These are phyloP conservation scores for Ispidina picta DNA, from an alignment of 2,797 vertebrate genomes.

Conservation along the genomic window DNA sequence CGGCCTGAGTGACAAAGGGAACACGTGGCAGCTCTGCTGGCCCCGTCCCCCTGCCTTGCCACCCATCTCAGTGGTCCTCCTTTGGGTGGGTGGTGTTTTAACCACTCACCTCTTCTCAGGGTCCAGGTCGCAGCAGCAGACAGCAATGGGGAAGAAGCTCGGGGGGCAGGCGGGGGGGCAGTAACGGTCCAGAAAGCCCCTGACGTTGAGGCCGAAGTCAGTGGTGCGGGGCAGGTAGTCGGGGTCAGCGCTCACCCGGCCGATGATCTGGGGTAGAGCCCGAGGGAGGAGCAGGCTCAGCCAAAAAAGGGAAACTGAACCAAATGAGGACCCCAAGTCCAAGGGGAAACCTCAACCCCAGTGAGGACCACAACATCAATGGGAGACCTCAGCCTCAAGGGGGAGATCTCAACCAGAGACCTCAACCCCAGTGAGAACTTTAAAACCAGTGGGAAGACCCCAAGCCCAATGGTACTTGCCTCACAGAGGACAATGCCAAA, in stretches of 20 bases:
- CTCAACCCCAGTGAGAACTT: background rate
- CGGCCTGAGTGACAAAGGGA: constrained; percentile 75
- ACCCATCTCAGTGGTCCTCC: background rate
- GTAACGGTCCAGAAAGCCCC: constrained; percentile 93
- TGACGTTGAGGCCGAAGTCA: constrained; percentile 93
- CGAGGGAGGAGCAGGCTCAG: background rate
- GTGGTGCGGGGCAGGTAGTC: constrained; percentile 93
- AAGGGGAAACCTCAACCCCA: background rate
- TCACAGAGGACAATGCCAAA: constrained; percentile 98
- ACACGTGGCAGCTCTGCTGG: background rate
- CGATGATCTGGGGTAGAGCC: constrained; percentile 85
- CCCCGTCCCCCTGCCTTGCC: fast-evolving
- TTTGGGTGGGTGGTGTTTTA: background rate
- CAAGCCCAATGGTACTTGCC: constrained; percentile 78
- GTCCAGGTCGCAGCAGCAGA: constrained; percentile 93
- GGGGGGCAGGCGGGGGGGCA: constrained; percentile 88
- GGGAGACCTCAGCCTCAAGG: fast-evolving
- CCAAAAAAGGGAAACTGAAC: background rate
- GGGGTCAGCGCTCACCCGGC: constrained; percentile 94
- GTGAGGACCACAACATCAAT: background rate
- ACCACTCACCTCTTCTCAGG: constrained; percentile 90
- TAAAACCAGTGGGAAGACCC: fast-evolving
- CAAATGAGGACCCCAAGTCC: background rate
- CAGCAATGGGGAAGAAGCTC: constrained; percentile 92
- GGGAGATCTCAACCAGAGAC: background rate